A percentile compares a stretch with the other conserved stretches of the same genome.
These are phyloP conservation scores for Aspidapion aeneum DNA, from an alignment of 2,888 invertebrate genomes.

Conservation along the genomic window DNA sequence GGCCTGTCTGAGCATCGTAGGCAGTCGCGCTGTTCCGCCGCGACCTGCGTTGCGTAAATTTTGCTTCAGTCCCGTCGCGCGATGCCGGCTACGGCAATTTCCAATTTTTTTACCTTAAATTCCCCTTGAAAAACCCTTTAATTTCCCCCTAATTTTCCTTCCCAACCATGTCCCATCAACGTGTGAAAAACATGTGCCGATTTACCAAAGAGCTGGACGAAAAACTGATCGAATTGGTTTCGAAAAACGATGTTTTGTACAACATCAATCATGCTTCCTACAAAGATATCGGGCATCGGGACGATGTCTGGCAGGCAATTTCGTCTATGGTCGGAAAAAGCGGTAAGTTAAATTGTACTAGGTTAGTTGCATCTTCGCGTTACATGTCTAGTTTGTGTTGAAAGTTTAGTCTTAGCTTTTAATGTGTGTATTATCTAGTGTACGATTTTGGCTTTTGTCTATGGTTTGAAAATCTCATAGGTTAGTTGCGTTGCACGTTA, in stretches of 20 bases:
- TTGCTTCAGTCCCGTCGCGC: neutral
- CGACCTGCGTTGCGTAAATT: neutral
- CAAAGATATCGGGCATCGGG: conserved; percentile 25
- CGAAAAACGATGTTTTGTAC: conserved; percentile 27
- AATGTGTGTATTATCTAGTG: too few relatives aligned
- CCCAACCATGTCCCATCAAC: conserved; percentile 9
- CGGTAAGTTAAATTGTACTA: conserved; percentile 19
- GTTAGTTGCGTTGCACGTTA: too few relatives aligned
- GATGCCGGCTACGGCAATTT: neutral
- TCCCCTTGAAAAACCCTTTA: neutral
- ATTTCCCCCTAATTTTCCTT: neutral
- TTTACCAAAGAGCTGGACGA: conserved; percentile 28
- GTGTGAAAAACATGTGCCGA: conserved; percentile 24
- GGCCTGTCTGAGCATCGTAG: neutral
- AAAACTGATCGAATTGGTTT: conserved; percentile 27
- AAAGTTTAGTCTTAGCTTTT: too few relatives aligned
- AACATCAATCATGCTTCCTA: conserved; percentile 25
- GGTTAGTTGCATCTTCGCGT: neutral
- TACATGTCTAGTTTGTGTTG: neutral
- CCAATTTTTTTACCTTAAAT: neutral
- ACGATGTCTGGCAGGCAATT: conserved; percentile 28
- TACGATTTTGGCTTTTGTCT: too few relatives aligned
- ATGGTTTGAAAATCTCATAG: too few relatives aligned
- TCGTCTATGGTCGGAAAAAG: conserved; percentile 26
- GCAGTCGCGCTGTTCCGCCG: neutral